Evolutionary conservation across 2,888 invertebrate genomes (phyloP).

Genomic region (Exephanes ischioxanthus): DNA sequence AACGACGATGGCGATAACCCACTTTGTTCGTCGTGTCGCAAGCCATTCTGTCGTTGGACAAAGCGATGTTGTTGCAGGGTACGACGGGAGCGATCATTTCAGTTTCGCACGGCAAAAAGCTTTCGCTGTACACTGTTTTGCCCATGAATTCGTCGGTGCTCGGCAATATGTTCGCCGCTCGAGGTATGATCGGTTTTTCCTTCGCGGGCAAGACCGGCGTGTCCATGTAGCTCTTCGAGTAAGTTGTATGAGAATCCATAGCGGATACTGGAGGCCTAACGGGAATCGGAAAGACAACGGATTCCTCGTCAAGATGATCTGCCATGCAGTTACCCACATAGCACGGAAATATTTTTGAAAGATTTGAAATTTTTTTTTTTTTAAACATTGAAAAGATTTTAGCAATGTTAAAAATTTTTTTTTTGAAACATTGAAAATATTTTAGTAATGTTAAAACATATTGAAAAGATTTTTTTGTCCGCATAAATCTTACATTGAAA

Average conservation of each 20-base stretch:
- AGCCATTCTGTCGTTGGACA: conserved; percentile 77
- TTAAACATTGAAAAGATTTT: no score
- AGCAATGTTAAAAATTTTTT: no score
- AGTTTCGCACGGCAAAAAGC: conserved; percentile 73
- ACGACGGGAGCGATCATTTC: conserved; percentile 74
- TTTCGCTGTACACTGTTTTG: conserved; percentile 77
- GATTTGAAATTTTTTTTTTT: no score
- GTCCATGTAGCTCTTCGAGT: conserved; percentile 80
- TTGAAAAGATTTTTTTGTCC: no score
- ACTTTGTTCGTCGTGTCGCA: conserved; percentile 83
- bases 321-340: no score
- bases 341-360: no score
- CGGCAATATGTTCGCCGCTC: conserved; percentile 47
- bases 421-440: no score
- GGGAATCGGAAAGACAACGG: background rate
- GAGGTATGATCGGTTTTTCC: conserved; percentile 64
- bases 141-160: conserved; percentile 55
- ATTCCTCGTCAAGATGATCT: background rate
- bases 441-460: no score
- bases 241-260: conserved; percentile 81
- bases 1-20: conserved; percentile 21
- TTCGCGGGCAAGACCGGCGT: conserved; percentile 73
- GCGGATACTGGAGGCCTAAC: conserved; percentile 76
- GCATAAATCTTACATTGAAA: no score
- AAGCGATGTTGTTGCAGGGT: conserved; percentile 75